Base-by-base conservation (phyloP, 1,140 invertebrate genomes). In the Trinorchestia longiramus region DNA sequence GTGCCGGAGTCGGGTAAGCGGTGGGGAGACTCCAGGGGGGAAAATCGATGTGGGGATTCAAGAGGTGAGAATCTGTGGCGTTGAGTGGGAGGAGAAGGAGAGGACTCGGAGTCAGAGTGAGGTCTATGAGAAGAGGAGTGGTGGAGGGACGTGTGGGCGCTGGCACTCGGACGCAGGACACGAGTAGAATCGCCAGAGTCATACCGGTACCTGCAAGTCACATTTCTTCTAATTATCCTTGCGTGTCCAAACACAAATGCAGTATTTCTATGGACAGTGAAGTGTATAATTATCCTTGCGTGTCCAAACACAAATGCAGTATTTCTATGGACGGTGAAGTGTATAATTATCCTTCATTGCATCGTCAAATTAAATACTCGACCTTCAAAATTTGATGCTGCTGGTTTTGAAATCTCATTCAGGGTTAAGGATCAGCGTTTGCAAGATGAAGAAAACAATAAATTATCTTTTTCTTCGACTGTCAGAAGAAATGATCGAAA, bases 11-110 rank as follows among this genome's bases (percentile, higher is more conserved):
- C 97, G 41, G 95, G 97, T 47, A 96, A 95, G 43, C 96, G 94
- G 44, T 47, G 43, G 36, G 96, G 96, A 28, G 96, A 96, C 92
- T 96, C 96, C 43, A 96, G 96, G n/a, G 94, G 87, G 41, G 95
- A 96, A 62, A 97, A 96, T 15, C 88, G 88, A 28, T 90, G 88
- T 41, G 88, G 88, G 43, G 88, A 90, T 43, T 90, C 88, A 42
- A 90, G 43, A 57, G 96, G 96, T 47, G 96, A 95, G 47, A 96
- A 96, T 87, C 96, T 96, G 92, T 96, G 96, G 57, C 95, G 96
- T 57, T 96, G 96, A 62, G 95, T 96, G 94, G 96, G 96, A 77
- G 97, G 97, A 96, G 97, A 97, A 91, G 96, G 96, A 95, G 96
- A 97, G 43, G 97, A 97, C 96, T 97, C 97, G 41, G 97, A 97